Conservation (phyloP, 2,113 vertebrate genomes). For the Lipophrys pholis region DNA sequence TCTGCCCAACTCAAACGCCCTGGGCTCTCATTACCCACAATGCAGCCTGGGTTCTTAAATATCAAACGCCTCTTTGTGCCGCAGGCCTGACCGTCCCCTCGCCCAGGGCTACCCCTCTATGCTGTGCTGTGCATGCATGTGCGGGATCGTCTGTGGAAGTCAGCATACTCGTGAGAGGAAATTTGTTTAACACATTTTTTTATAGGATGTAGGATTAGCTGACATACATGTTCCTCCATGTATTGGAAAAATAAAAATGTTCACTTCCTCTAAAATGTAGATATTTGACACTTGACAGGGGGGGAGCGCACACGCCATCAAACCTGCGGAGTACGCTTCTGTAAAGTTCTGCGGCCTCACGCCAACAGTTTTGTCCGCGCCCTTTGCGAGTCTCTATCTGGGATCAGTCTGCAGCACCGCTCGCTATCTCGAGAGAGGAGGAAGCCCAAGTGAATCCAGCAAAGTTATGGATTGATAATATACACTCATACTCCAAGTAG, state of each 20-base stretch:
- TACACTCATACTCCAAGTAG: slow-evolving; percentile 20
- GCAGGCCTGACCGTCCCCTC: slow-evolving; percentile 49
- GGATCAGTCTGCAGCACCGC: slow-evolving; percentile 22
- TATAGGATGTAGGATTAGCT: slow-evolving; percentile 6
- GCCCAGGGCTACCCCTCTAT: slow-evolving; percentile 53
- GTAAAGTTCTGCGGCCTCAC: background rate
- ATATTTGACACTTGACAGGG: slow-evolving; percentile 11
- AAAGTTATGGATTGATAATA: slow-evolving; percentile 22
- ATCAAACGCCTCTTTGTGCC: slow-evolving; percentile 78
- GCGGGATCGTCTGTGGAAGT: slow-evolving; percentile 30
- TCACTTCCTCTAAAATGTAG: slow-evolving; percentile 28
- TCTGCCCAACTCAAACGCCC: slow-evolving; percentile 57
- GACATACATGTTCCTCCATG: slow-evolving; percentile 4
- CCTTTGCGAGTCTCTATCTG: slow-evolving; percentile 7
- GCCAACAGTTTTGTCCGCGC: background rate
- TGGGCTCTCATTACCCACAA: slow-evolving; percentile 80
- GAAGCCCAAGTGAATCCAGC: background rate
- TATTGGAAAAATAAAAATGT: slow-evolving; percentile 1
- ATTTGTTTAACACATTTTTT: slow-evolving; percentile 12
- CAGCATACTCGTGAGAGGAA: background rate
- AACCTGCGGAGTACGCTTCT: background rate
- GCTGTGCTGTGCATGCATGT: slow-evolving; percentile 47
- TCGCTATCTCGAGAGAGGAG: background rate
- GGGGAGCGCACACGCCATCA: too few species aligned
- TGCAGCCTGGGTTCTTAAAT: slow-evolving; percentile 77